These are phyloP conservation scores for Vombatus ursinus DNA, from an alignment of 2,113 vertebrate species.

Conservation along the genomic window DNA sequence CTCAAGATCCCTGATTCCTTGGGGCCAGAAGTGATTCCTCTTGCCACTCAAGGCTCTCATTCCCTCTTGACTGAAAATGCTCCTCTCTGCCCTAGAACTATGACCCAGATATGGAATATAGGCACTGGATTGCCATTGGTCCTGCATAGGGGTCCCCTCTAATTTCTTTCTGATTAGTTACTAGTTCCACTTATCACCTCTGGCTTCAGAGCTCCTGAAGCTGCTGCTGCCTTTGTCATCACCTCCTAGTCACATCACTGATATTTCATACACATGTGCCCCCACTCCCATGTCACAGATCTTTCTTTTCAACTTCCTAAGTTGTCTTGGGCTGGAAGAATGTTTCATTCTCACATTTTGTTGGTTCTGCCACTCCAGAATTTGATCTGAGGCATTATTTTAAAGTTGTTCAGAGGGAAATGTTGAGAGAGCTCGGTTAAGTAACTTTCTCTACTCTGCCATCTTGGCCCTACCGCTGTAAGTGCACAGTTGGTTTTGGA, in stretches of 20 bases:
- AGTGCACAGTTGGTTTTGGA: background rate
- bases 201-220: background rate
- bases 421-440: background rate
- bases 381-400: background rate
- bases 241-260: background rate
- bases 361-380: background rate
- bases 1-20: background rate
- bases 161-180: background rate
- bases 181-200: background rate
- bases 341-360: background rate
- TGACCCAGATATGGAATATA: background rate
- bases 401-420: background rate
- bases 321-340: background rate
- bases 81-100: background rate
- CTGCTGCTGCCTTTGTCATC: background rate
- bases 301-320: background rate
- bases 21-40: background rate
- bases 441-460: background rate
- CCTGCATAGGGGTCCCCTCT: background rate
- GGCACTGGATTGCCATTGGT: background rate
- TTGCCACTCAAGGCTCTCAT: background rate
- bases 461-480: background rate
- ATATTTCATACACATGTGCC: background rate
- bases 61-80: background rate
- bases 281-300: background rate